These are phyloP conservation scores for Hirtodrosophila confusa DNA, from an alignment of 2,888 invertebrate species.

Conservation along the genomic window DNA sequence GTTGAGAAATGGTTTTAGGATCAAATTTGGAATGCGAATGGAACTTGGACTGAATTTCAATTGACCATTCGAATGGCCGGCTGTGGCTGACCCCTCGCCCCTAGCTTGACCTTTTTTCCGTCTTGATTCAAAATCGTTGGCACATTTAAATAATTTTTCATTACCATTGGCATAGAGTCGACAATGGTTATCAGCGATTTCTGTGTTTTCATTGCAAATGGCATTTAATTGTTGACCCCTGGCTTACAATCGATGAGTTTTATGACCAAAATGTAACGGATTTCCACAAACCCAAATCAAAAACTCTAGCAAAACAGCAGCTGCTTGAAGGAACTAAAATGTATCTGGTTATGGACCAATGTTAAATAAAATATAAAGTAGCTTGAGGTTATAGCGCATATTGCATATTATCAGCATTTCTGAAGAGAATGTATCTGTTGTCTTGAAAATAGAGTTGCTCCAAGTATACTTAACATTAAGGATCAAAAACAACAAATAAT, in stretches of 20 bases:
- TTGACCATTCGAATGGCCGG: constrained; percentile 60
- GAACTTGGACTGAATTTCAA: constrained; percentile 47
- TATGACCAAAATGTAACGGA: constrained; percentile 62
- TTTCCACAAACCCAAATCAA: constrained; percentile 28
- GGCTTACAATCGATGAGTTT: constrained; percentile 10
- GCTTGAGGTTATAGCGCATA: no score
- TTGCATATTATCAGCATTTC: no score
- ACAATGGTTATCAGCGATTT: constrained; percentile 35
- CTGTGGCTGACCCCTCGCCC: constrained; percentile 44
- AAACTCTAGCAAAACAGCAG: constrained; percentile 35
- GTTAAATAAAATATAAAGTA: no score
- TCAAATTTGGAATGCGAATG: constrained; percentile 22
- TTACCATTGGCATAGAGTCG: constrained; percentile 36
- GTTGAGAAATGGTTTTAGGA: constrained; percentile 58
- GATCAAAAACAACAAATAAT: no score
- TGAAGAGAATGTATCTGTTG: no score
- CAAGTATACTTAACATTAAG: no score
- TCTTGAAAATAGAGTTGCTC: no score
- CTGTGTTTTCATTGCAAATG: constrained; percentile 64
- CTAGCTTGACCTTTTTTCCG: constrained; percentile 67
- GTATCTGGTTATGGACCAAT: no score
- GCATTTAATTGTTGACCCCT: constrained; percentile 77
- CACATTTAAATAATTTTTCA: constrained; percentile 78
- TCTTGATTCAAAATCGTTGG: constrained; percentile 60
- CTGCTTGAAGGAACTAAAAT: constrained; percentile 24